Evolutionary conservation across 1,140 invertebrate genomes (phyloP).

Genomic region (Anagrus nilaparvatae): DNA sequence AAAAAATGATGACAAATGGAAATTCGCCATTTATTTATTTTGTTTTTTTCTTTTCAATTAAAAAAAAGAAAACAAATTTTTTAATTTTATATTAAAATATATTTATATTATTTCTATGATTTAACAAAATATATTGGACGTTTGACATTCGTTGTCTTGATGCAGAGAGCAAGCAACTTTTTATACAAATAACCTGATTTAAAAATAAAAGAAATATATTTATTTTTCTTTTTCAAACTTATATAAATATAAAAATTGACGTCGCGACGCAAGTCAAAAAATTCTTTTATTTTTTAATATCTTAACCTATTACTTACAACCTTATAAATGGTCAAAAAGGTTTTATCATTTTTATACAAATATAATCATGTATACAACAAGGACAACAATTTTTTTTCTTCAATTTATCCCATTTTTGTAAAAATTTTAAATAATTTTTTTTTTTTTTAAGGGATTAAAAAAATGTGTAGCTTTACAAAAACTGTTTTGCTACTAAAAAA

Average conservation of each 20-base stretch:
- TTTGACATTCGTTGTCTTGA: too few relatives aligned
- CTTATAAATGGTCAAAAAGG: too few relatives aligned
- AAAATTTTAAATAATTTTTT: background rate
- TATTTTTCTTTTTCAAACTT: background rate
- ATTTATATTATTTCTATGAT: too few relatives aligned
- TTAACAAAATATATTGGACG: too few relatives aligned
- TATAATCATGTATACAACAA: conserved; percentile 9
- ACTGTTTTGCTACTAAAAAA: background rate
- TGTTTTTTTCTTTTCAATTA: too few relatives aligned
- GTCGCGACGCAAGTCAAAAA: background rate
- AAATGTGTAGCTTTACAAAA: background rate
- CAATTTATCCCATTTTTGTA: background rate
- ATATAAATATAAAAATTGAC: conserved; percentile 1
- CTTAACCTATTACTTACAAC: too few relatives aligned
- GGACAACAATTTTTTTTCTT: background rate
- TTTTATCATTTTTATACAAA: conserved; percentile 10
- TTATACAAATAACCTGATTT: conserved; percentile 11
- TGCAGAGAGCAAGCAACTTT: conserved; percentile 15
- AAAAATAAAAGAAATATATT: background rate
- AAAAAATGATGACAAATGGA: too few relatives aligned
- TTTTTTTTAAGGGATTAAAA: background rate
- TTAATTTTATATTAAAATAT: too few relatives aligned
- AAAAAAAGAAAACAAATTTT: too few relatives aligned
- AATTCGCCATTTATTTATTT: too few relatives aligned
- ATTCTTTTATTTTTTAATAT: background rate